Percentiles rank a stretch among this genome's conserved stretches.
phyloP scores from a whole-genome alignment of 1,140 invertebrate genomes.

The Drosophila athabasca region DNA sequence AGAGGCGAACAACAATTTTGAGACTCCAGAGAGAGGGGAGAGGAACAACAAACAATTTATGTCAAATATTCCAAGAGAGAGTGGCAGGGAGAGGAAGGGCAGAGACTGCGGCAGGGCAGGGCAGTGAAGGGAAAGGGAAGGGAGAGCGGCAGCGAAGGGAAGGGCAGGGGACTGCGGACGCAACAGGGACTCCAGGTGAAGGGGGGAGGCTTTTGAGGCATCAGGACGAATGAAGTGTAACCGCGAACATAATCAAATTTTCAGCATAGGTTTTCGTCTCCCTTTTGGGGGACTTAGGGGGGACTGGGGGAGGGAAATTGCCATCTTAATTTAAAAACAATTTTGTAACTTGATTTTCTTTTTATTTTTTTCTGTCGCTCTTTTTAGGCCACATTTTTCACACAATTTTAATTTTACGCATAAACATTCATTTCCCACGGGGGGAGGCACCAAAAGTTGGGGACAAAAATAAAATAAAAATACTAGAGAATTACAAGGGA shows the following conservation, averaged over 20 bases:
- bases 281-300: slow-evolving; percentile 7
- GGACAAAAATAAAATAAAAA: not conserved
- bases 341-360: slow-evolving; percentile 28
- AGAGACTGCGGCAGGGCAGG: not conserved
- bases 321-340: slow-evolving; percentile 73
- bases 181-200: not conserved
- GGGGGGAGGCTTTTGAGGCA: slow-evolving; percentile 9
- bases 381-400: slow-evolving; percentile 15
- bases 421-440: slow-evolving; percentile 54
- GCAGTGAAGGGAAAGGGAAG: no score
- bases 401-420: slow-evolving; percentile 38
- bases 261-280: slow-evolving; percentile 32
- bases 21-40: no score
- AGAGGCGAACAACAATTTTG: not conserved
- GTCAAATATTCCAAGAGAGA: slow-evolving; percentile 44
- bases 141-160: no score
- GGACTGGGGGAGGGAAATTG: slow-evolving; percentile 38
- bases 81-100: no score
- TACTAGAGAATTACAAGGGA: not conserved
- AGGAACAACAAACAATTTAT: slow-evolving; percentile 57
- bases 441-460: slow-evolving; percentile 13
- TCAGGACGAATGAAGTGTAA: slow-evolving; percentile 74
- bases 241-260: slow-evolving; percentile 77
- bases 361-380: not conserved
- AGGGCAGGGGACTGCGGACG: not conserved